A percentile compares a stretch with the other conserved stretches of the same genome.
Conservation (phyloP, 2,888 invertebrate species). For the Kryphioiulus occultus region DNA sequence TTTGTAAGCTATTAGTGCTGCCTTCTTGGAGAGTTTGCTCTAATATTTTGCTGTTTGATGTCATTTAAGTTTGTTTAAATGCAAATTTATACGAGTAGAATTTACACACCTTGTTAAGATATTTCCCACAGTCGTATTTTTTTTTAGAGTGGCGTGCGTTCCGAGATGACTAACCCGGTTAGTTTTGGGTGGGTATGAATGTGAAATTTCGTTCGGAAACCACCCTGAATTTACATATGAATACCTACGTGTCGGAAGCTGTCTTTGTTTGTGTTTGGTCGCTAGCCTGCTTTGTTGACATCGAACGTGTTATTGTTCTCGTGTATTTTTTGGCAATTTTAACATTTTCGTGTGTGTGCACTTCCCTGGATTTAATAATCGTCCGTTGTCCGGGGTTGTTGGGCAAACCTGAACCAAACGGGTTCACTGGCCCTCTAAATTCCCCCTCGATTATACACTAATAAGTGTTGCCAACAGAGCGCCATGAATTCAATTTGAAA, state of each 20-base stretch:
- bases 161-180: background rate
- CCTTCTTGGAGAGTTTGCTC: background rate
- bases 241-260: background rate
- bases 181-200: background rate
- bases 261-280: background rate
- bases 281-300: background rate
- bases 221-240: slow-evolving; percentile 6
- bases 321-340: background rate
- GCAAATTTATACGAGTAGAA: background rate
- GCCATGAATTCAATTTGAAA: background rate
- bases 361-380: slow-evolving; percentile 6
- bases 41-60: background rate
- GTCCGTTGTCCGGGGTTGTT: background rate
- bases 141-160: background rate
- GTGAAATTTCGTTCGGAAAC: background rate
- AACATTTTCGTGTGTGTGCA: background rate
- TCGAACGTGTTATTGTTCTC: background rate
- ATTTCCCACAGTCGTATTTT: background rate
- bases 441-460: background rate
- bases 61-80: background rate
- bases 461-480: background rate
- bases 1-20: too few relatives aligned
- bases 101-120: background rate
- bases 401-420: slow-evolving; percentile 11
- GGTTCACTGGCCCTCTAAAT: slow-evolving; percentile 22